Evolutionary conservation across 2,797 vertebrate species (phyloP), one percentile per base, ranked within the genome.

Genomic region (Corythornis leucogaster): DNA sequence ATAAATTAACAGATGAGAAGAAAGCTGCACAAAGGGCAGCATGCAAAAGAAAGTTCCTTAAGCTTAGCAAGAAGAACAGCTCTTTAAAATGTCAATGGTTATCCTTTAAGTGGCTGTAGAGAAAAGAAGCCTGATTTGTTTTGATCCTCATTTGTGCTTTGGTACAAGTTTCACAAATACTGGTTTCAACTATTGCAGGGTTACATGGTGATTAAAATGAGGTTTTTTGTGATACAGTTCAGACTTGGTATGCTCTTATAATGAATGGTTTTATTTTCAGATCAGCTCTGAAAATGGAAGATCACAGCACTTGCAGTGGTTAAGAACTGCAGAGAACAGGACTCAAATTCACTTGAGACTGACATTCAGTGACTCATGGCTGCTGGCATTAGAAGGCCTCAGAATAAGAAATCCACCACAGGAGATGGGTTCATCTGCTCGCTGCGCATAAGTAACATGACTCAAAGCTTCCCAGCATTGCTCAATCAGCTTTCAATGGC

Each of bases 91-190:
- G 35, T 93, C 80, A 92, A 66, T 73, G 43, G 55, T 46, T 80
- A 33, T 80, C 46, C 87, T 59, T 79, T 58, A 95, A 89, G 66
- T 12, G 15, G 22, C 67, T 80, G 51, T 28, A 83, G 35, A 33
- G 43, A 89, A 89, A 92, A 95, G 53, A 94, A 92, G 80, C 42
- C 30, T 69, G 62, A 89, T 92, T 96, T 95, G 91, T 96, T 94
- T 92, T 91, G 82, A 83, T 78, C 40, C 18, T 87, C 55, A 30
- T 59, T 50, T 69, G 42, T 55, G 46, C 50, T 85, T 59, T 6
- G 0, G n/a, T 55, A 30, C 8, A 80, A 87, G 66, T 89, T 89
- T 45, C 63, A 59, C 17, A 84, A 43, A 80, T 4, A 42, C 7
- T 76, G 1, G 1, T 69, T 87, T 67, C 64, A 94, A 85, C 25